Base-by-base conservation (phyloP, 2,797 vertebrate genomes). In the Prionace glauca region DNA sequence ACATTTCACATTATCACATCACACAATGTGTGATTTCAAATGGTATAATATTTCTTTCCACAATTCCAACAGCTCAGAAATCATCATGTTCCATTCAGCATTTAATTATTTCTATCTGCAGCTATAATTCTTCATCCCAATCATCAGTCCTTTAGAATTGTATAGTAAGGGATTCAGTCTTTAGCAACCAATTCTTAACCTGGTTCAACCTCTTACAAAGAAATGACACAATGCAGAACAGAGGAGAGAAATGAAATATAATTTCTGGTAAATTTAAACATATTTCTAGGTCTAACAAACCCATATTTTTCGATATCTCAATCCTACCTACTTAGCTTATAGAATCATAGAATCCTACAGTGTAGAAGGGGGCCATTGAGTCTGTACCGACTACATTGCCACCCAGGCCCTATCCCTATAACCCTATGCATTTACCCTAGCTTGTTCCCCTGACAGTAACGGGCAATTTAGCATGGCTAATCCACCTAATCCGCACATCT, bases 61-160 rank as follows among this genome's bases (percentile, higher is more conserved):
- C 71, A 95, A n/a, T 65, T 26, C 29, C 93, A 95, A n/a, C 29
- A n/a, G 93, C 72, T 95, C 71, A 77, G 45, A 45, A 77, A 95
- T 77, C 69, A 72, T 77, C 69, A 18, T 95, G 72, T 74, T 95
- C 71, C 71, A 77, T 77, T 32, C 93, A 74, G 69, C 71, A 94
- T 94, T 74, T 74, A 94, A 94, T 94, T 74, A 94, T 72, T 71
- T 45, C 92, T 71, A 74, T 74, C 41, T 74, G 62, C 11, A 92
- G 62, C 93, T 18, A 32, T 95, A 56, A 95, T 9, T n/a, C 71
- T 77, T 95, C 45, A 95, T 95, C 71, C 45, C 69, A 77, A 56
- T 94, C 71, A 95, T 95, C 93, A n/a, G 24, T 50, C 29, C 71
- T 77, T 77, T 72, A 36, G 71, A 74, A 9, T 67, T 36, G 41